Base-by-base conservation (phyloP, 2,888 invertebrate species). In the Taenaris catops region DNA sequence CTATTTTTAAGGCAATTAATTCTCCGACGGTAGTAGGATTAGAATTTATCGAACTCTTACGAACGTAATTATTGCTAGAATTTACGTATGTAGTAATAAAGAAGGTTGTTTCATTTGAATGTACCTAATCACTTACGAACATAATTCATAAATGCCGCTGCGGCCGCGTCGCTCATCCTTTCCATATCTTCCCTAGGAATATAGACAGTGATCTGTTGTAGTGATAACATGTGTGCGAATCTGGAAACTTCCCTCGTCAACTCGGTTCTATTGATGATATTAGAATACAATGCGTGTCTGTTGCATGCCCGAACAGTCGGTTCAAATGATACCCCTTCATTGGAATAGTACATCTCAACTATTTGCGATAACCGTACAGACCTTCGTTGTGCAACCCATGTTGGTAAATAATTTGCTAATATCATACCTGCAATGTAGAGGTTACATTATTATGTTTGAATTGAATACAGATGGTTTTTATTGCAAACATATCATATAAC, bases 261-360 rank as follows among this genome's bases (percentile, higher is more conserved):
- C 32, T 80, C 69, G 1, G 70, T 52, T 7, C 59, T 65, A 18
- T 74, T 66, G 18, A 88, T 62, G 19, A 88, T 49, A 12, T 66
- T 68, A 8, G 64, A 59, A 51, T 89, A 88, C 21, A 87, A 67
- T 0, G 64, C 53, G 11, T 76, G 76, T 34, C 91, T 72, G 43
- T 89, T 86, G 47, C 91, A 91, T 1, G 90, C 91, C 53, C 79
- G 87, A n/a, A 90, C 76, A 16, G 68, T 67, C 0, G 74, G 63
- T 10, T 91, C 81, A 49, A 89, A 90, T 0, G 88, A 86, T 1
- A 90, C 73, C 0, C 91, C 92, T 37, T 87, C 81, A 44, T 88
- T 73, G 0, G 91, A 91, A 54, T 92, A 92, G 59, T 91, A 92
- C 91, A 91, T 91, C 41, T 91, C 90, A 23, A 92, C 63, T 6